phyloP scores from a whole-genome alignment of 1,140 invertebrate genomes.

The Brachionus asplanchnoidis region DNA sequence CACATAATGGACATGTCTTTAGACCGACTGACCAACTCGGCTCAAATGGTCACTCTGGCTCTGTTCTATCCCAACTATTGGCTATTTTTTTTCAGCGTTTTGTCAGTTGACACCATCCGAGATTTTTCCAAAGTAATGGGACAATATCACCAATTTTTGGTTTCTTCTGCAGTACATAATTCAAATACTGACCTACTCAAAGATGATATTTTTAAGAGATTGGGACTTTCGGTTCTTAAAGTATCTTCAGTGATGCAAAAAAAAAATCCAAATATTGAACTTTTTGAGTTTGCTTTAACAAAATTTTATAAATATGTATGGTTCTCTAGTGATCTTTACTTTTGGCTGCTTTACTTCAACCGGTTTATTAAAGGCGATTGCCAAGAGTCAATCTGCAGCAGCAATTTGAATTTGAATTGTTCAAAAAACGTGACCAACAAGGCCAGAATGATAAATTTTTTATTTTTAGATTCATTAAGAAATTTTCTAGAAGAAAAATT shows the following conservation, averaged over 20 bases:
- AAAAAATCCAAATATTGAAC: background rate
- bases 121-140: background rate
- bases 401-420: background rate
- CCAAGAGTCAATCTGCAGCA: background rate
- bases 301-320: constrained; percentile 6
- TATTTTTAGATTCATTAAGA: background rate
- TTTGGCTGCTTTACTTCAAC: constrained; percentile 15
- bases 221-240: background rate
- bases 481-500: background rate
- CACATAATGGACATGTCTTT: background rate
- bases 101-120: background rate
- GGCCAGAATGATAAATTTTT: background rate
- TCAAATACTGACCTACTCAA: background rate
- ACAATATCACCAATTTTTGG: background rate
- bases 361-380: background rate
- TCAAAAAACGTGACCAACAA: background rate
- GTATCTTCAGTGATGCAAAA: background rate
- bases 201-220: background rate
- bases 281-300: background rate
- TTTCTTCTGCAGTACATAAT: no score
- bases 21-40: background rate
- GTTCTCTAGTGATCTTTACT: constrained; percentile 26
- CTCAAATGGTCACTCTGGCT: background rate
- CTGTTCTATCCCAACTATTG: background rate
- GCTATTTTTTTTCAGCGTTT: background rate